Evolutionary conservation across 1,140 invertebrate species (phyloP), one percentile per base, ranked within the genome.

Genomic region (Atta cephalotes): DNA sequence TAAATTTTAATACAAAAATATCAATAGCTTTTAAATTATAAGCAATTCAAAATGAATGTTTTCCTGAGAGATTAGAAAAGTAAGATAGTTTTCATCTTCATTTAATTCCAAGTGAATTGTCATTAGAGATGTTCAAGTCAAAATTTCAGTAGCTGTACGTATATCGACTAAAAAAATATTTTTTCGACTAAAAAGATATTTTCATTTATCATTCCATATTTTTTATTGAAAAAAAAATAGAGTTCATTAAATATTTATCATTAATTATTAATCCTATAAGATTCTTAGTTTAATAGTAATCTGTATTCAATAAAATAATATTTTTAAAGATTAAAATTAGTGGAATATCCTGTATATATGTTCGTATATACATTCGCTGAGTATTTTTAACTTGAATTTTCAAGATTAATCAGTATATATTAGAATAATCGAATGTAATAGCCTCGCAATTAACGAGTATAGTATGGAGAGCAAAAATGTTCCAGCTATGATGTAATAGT

Each of bases 331-430:
- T 35, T 35, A 35, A 35, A 35, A 4, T 31, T 9, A 81, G 51
- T 70, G 21, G 14, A 70, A 45, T 70, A 51, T 80, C n/a, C 21
- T 80, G 63, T 56, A 25, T 80, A 35, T 80, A 35, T 68, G 25
- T 28, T 16, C 6, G n/a, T 35, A 18, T 56, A 49, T 35, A 76
- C 6, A 62, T 79, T 78, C 45, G 76, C 76, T 79, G 77, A 79
- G 62, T 78, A 78, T 78, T 79, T 79, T 80, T 80, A 1, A 80
- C 49, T 56, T 71, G 21, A 35, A 21, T 80, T 80, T 4, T 79
- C 12, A 53, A 80, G 49, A 81, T 56, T 80, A 80, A 70, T 25
- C 21, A 80, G 16, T 31, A 56, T 39, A 81, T 58, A 56, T 81
- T 81, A 71, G 49, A 56, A 39, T 71, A 62, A 31, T 53, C n/a